Evolutionary conservation across 2,797 vertebrate species (phyloP), one percentile per base, ranked within the genome.

Genomic region (Gobionotothen gibberifrons): DNA sequence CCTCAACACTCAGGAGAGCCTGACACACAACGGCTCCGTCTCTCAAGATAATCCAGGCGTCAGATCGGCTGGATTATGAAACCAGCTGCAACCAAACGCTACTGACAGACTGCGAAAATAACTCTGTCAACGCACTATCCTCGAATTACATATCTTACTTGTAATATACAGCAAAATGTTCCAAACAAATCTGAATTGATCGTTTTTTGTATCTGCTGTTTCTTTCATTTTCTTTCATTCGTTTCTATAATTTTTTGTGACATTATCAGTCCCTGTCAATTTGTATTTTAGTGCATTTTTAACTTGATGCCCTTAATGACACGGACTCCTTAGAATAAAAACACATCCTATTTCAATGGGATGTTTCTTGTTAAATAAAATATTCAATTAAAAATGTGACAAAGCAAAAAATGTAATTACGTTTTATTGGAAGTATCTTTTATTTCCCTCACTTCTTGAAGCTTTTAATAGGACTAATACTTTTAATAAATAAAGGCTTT

Each of bases 1-100:
- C 69, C 77, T 82, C 69, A 69, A 26, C 72, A 55, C 58, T 76
- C 78, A 82, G 66, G 79, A 85, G 69, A 81, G 69, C 64, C 76
- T 76, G 77, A 73, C 72, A 73, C 60, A 69, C 78, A 86, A 84
- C 70, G 75, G 55, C 74, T 76, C 79, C 68, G 68, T 79, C 73
- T 87, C 65, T 58, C 58, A 58, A 81, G 84, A 83, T 77, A 66
- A 81, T 79, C 64, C 56, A 65, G 65, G 81, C 84, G 81, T 87
- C 71, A 74, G 63, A 83, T 56, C 13, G 26, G 61, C 75, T 57
- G 73, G 76, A 66, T 84, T 78, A 84, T 61, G 68, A 87, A 90
- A 89, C 70, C 71, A 60, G 44, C 67, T 86, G 83, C 82, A 90
- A 86, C 78, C 76, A 29, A 16, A 44, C 21, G 14, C 39, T 21